Base-by-base conservation (phyloP, 2,113 vertebrate genomes). In the Campylorhamphus procurvoides region DNA sequence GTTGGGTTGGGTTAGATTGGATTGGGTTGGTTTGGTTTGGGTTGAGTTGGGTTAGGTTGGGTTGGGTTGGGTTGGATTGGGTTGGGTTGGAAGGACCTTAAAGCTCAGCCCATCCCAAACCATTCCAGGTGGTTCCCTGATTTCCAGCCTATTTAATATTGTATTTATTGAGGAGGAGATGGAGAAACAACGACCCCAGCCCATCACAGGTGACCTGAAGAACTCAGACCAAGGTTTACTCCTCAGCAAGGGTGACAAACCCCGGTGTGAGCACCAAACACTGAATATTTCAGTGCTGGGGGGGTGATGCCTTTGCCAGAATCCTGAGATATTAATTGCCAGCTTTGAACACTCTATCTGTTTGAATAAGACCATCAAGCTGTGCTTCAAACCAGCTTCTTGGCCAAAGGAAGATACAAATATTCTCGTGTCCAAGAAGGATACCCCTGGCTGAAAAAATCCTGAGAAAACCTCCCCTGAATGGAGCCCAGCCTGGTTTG, bases 111-210 rank as follows among this genome's bases (percentile, higher is more conserved):
- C 40, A 19, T 19, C 25, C 69, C 42, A 33, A 44, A 33, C 42
- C 29, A 24, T 11, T 17, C 3, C 5, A 31, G 31, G 63, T 8
- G 22, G 24, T 33, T 33, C 29, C 22, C 14, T 17, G 47, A 16
- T 40, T 58, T 62, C 59, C n/a, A 47, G 35, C 12, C 44, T 31
- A 2, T 12, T 72, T 37, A 1, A 42, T 39, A 42, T 47, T 42
- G 18, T 18, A 14, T 55, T 52, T 7, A 8, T 0, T 20, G 67
- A 40, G 25, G 62, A 39, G 42, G 25, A 37, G 0, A 0, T 3
- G 25, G 52, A 40, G 29, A 55, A 67, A 17, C 15, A 6, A 1
- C 10, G 37, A 58, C 23, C 42, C 35, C 4, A 28, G 28, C 40
- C 58, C 11, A 1, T 13, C 7, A 1, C 49, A 2, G 23, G 66